Percentiles rank a stretch among this genome's conserved stretches.
Conservation (phyloP, 1,140 invertebrate species). For the Muscidifurax raptorellus region DNA sequence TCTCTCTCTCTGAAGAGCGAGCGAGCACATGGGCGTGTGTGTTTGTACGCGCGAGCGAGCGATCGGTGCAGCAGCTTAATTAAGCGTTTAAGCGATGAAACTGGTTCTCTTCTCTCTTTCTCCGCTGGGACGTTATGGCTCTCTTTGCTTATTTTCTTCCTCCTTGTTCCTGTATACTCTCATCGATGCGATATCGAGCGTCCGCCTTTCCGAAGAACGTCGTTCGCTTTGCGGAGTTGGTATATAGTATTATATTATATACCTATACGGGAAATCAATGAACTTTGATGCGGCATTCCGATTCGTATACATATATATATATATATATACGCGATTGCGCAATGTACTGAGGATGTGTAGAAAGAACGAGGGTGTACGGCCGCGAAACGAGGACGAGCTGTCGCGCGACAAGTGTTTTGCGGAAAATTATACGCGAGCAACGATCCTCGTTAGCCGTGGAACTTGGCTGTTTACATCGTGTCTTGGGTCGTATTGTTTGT, state of each 20-base stretch:
- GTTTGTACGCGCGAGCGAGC: slow-evolving; percentile 17
- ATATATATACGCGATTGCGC: slow-evolving; percentile 28
- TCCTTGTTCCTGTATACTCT: background rate
- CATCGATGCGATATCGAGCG: slow-evolving; percentile 4
- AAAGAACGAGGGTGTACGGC: background rate
- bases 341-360: background rate
- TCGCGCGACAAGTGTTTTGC: slow-evolving; percentile 46
- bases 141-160: slow-evolving; percentile 20
- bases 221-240: background rate
- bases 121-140: background rate
- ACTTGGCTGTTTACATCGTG: slow-evolving; percentile 42
- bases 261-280: slow-evolving; percentile 22
- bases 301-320: too few relatives aligned
- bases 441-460: slow-evolving; percentile 45
- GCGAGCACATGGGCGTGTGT: slow-evolving; percentile 26
- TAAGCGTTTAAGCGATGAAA: slow-evolving; percentile 72
- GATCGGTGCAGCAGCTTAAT: slow-evolving; percentile 63
- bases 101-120: slow-evolving; percentile 60
- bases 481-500: background rate
- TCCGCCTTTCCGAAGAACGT: background rate
- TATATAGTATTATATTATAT: background rate
- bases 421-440: slow-evolving; percentile 36
- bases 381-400: slow-evolving; percentile 20
- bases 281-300: slow-evolving; percentile 10
- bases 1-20: slow-evolving; percentile 4